Conservation (phyloP, 2,113 vertebrate genomes). For the Sprattus sprattus region DNA sequence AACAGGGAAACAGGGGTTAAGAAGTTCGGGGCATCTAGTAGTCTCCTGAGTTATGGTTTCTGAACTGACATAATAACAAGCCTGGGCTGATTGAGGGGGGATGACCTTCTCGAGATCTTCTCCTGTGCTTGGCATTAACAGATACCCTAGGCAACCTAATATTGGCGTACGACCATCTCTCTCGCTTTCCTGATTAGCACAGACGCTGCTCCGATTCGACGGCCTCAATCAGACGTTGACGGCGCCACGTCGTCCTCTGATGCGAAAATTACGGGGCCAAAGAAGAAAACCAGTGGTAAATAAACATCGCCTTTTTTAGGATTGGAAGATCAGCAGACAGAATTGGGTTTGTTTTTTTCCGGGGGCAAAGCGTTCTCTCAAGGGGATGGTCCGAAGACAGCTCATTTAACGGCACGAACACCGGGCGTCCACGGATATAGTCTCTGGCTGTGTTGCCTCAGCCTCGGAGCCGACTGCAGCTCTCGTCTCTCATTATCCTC, state of each 20-base stretch:
- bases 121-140: constrained; percentile 40
- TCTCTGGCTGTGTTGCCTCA: background rate
- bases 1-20: constrained; percentile 43
- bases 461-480: background rate
- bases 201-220: constrained; percentile 22
- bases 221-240: constrained; percentile 25
- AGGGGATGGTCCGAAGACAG: background rate
- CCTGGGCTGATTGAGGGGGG: constrained; percentile 52
- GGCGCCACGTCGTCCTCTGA: constrained; percentile 53
- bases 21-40: constrained; percentile 45
- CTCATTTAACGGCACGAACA: constrained; percentile 6
- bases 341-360: constrained; percentile 1
- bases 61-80: constrained; percentile 58
- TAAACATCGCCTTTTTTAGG: background rate
- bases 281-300: background rate
- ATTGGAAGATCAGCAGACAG: constrained; percentile 2
- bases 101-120: constrained; percentile 61
- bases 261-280: constrained; percentile 31
- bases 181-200: constrained; percentile 53
- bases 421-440: background rate
- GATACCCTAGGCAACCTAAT: constrained; percentile 55
- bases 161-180: constrained; percentile 58
- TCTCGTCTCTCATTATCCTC: background rate
- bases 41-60: constrained; percentile 48
- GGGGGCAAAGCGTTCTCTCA: background rate